Evolutionary conservation across 2,113 vertebrate species (phyloP).

Genomic region (Saccopteryx leptura): DNA sequence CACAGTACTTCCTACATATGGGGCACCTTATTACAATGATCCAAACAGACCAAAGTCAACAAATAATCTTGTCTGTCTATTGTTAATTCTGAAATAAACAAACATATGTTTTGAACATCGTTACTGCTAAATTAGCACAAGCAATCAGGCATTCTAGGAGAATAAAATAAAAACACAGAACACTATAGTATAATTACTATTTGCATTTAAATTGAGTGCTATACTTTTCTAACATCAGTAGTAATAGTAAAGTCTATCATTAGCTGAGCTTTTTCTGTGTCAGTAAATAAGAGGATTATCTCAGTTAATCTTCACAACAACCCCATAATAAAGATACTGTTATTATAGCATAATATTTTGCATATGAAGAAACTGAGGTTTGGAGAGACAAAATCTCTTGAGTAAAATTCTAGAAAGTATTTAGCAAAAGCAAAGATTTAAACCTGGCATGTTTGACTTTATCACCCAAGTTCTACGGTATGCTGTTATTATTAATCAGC

Average conservation of each 20-base stretch:
- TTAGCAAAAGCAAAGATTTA: background rate
- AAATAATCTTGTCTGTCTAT: constrained; percentile 79
- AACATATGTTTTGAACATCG: constrained; percentile 78
- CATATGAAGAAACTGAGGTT: constrained; percentile 52
- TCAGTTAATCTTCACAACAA: constrained; percentile 75
- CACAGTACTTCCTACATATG: constrained; percentile 74
- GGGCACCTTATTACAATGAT: constrained; percentile 73
- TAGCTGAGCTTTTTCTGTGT: constrained; percentile 52
- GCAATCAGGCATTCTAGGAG: constrained; percentile 68
- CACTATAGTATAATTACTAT: constrained; percentile 79
- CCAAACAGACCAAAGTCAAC: constrained; percentile 66
- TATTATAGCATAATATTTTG: constrained; percentile 37
- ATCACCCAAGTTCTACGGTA: background rate
- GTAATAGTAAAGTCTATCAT: constrained; percentile 67
- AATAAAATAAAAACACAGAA: constrained; percentile 78
- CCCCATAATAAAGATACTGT: background rate
- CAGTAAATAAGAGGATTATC: constrained; percentile 66
- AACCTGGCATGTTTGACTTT: background rate
- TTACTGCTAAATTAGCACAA: constrained; percentile 80
- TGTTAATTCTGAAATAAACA: constrained; percentile 77
- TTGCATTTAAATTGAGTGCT: constrained; percentile 79
- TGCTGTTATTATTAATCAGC: background rate
- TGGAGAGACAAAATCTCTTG: background rate
- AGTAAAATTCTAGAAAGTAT: background rate
- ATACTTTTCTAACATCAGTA: constrained; percentile 59